A percentile compares a stretch with the other conserved stretches of the same genome.
These are phyloP conservation scores for Peromyscus californicus DNA, from an alignment of 2,113 vertebrate species.

Conservation along the genomic window DNA sequence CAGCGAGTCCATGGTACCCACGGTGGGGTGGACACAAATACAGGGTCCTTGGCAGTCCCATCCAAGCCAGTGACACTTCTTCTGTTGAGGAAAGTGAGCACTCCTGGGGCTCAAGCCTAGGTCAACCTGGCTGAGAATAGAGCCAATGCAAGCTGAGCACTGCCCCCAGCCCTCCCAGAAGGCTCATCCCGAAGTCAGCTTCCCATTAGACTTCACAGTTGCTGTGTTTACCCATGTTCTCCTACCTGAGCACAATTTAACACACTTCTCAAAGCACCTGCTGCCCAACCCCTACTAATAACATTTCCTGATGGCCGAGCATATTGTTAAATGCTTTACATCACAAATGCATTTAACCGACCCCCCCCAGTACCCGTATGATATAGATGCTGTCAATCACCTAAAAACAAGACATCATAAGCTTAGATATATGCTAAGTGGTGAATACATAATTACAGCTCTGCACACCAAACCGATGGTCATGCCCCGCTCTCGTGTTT, in stretches of 20 bases:
- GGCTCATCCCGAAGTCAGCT: background rate
- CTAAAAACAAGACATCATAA: background rate
- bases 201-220: background rate
- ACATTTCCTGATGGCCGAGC: background rate
- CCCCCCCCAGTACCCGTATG: background rate
- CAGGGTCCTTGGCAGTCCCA: background rate
- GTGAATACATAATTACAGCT: background rate
- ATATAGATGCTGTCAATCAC: background rate
- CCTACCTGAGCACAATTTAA: background rate
- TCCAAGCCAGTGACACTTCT: background rate
- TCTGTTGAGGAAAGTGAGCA: background rate
- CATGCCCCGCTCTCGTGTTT: background rate
- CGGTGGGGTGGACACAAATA: fast-evolving
- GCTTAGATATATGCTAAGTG: background rate
- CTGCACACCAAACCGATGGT: background rate
- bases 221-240: background rate
- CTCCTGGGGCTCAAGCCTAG: background rate
- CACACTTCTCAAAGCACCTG: background rate
- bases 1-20: background rate
- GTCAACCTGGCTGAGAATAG: background rate
- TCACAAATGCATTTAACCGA: background rate
- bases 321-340: background rate
- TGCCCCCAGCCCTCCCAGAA: background rate
- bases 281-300: background rate
- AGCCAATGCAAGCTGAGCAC: background rate